phyloP scores from a whole-genome alignment of 2,888 invertebrate species.

The Acholoe squamosa region DNA sequence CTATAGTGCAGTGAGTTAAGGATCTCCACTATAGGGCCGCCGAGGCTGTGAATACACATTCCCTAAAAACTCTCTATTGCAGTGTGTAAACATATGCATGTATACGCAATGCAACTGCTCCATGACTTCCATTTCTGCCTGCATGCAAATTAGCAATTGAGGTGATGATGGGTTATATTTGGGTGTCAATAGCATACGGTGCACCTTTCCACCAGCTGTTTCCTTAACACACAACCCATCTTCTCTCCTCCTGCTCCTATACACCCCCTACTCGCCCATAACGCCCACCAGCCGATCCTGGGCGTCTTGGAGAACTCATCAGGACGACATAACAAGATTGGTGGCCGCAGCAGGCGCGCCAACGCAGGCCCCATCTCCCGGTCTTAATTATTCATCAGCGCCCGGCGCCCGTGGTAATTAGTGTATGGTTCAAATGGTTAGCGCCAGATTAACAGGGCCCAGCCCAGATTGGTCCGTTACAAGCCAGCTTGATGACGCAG shows the following conservation, averaged over 20 bases:
- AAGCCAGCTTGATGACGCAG: constrained; percentile 34
- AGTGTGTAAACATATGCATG: too few relatives aligned
- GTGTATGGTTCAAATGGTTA: constrained; percentile 57
- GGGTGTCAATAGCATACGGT: too few relatives aligned
- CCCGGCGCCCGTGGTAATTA: constrained; percentile 14
- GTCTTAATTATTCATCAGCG: constrained; percentile 61
- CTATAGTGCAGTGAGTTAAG: too few relatives aligned
- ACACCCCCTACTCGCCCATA: background rate
- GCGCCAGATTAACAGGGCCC: constrained; percentile 49
- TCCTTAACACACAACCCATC: background rate
- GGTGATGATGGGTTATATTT: too few relatives aligned
- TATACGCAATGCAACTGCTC: too few relatives aligned
- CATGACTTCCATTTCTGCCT: too few relatives aligned
- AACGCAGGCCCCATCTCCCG: constrained; percentile 52
- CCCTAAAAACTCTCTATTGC: too few relatives aligned
- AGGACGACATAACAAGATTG: constrained; percentile 52
- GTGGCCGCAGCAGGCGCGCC: constrained; percentile 18
- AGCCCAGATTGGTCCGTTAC: constrained; percentile 43
- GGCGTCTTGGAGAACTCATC: constrained; percentile 57
- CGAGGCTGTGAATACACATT: too few relatives aligned
- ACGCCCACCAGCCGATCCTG: background rate
- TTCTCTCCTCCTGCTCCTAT: background rate
- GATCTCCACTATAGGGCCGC: too few relatives aligned
- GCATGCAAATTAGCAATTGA: too few relatives aligned
- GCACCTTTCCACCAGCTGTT: background rate